Evolutionary conservation across 2,888 invertebrate genomes (phyloP).

Genomic region (Blastobasis lacticolella): DNA sequence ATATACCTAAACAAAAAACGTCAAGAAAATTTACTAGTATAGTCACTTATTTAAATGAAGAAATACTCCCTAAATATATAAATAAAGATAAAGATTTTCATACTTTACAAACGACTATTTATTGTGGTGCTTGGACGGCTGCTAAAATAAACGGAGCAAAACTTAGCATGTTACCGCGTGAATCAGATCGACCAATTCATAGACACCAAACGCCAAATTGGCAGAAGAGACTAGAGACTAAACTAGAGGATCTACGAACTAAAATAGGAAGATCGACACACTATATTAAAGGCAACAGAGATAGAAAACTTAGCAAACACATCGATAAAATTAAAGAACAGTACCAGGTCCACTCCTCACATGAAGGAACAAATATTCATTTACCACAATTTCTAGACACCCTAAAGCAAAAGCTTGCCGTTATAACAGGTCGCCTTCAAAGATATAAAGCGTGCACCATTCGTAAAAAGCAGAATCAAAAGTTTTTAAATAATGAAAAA

Average conservation of each 20-base stretch:
- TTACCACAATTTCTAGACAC: conserved; percentile 17
- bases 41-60: neutral
- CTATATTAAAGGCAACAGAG: conserved; percentile 14
- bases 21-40: neutral
- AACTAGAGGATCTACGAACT: conserved; percentile 9
- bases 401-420: conserved; percentile 14
- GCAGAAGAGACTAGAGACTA: conserved; percentile 15
- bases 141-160: neutral
- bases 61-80: neutral
- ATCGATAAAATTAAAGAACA: conserved; percentile 12
- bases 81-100: neutral
- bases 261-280: conserved; percentile 15
- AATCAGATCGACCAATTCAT: neutral
- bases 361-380: conserved; percentile 13
- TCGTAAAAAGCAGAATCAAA: neutral
- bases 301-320: conserved; percentile 7
- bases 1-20: neutral
- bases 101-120: neutral
- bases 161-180: neutral
- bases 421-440: neutral
- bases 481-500: neutral
- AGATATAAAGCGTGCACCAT: neutral
- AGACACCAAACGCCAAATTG: conserved; percentile 10
- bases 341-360: conserved; percentile 6
- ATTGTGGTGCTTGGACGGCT: neutral